Evolutionary conservation across 2,113 vertebrate genomes (phyloP), one percentile per base, ranked within the genome.

Genomic region (Phaethornis superciliosus): DNA sequence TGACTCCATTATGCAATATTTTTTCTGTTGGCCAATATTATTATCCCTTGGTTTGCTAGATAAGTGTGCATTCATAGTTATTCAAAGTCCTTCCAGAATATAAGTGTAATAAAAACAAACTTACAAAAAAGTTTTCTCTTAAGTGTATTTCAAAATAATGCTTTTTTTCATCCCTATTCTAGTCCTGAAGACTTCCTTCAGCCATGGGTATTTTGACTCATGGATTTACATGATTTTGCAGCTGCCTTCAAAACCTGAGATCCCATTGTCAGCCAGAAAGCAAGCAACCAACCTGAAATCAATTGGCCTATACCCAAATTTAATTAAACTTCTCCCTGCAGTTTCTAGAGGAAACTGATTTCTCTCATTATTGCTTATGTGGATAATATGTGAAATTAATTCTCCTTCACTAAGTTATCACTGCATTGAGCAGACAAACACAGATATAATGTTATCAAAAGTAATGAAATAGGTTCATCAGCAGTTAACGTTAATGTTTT

Each of bases 391-490:
- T 92, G 83, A 95, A 97, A 97, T 97, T 97, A 98, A 97, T 98
- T 98, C 95, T 92, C 96, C 93, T 95, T 97, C 94, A 95, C 96
- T 97, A 94, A 97, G 90, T 97, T 97, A 97, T 96, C 95, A 94
- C 96, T 93, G 93, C 93, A 95, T 89, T 75, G 89, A 97, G 94
- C 91, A 96, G 96, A 96, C 92, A 97, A 97, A 97, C 93, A 97
- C 88, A 97, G 96, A 97, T 96, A 97, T 85, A 94, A 97, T 96
- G 91, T 97, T 97, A 97, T 97, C 97, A 97, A 96, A 98, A 97
- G 93, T 93, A 97, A 97, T 97, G 92, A 94, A 97, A 96, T 68
- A 86, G 89, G 87, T 92, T 96, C 97, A 92, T 96, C 88, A 92
- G 91, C 91, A 92, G 89, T 95, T 97, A 97, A 96, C 7, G 49